phyloP scores from a whole-genome alignment of 2,113 vertebrate species.

The Vanacampus margaritifer region DNA sequence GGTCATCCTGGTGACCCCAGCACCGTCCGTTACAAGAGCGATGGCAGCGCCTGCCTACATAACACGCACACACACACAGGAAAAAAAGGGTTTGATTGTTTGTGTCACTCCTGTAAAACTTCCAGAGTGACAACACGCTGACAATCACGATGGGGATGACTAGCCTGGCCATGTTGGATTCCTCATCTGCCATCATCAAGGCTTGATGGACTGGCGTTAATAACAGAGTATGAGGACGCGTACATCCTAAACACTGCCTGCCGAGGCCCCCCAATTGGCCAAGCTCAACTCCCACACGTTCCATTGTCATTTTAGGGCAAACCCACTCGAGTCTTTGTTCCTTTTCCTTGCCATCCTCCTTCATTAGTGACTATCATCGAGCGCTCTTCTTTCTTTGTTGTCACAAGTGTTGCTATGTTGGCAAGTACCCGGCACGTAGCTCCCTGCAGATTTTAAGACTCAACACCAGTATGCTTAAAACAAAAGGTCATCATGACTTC shows the following conservation, averaged over 20 bases:
- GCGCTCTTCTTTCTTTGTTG: slow-evolving; percentile 9
- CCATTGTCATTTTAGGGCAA: slow-evolving; percentile 46
- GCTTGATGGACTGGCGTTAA: slow-evolving; percentile 70
- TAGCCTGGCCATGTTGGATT: slow-evolving; percentile 42
- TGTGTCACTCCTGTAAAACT: slow-evolving; percentile 16
- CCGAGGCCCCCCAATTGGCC: slow-evolving; percentile 53
- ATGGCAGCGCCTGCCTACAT: slow-evolving; percentile 87
- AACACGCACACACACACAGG: slow-evolving; percentile 20
- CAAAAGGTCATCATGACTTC: slow-evolving; percentile 19
- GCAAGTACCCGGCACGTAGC: not conserved
- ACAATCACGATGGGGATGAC: slow-evolving; percentile 1
- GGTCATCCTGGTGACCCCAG: slow-evolving; percentile 90
- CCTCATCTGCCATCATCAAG: slow-evolving; percentile 51
- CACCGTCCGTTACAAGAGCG: slow-evolving; percentile 91
- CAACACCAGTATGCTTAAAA: not conserved
- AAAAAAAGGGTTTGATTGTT: not conserved
- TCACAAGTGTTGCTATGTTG: not conserved
- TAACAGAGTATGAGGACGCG: slow-evolving; percentile 61
- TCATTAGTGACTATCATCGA: slow-evolving; percentile 33
- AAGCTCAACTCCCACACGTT: slow-evolving; percentile 58
- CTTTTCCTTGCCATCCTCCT: slow-evolving; percentile 35
- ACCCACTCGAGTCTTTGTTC: slow-evolving; percentile 42
- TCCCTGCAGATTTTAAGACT: slow-evolving; percentile 1
- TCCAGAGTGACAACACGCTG: slow-evolving; percentile 6
- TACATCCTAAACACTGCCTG: slow-evolving; percentile 57